These are phyloP conservation scores for Ceyx margarethae DNA, from an alignment of 2,113 vertebrate genomes.

Conservation along the genomic window DNA sequence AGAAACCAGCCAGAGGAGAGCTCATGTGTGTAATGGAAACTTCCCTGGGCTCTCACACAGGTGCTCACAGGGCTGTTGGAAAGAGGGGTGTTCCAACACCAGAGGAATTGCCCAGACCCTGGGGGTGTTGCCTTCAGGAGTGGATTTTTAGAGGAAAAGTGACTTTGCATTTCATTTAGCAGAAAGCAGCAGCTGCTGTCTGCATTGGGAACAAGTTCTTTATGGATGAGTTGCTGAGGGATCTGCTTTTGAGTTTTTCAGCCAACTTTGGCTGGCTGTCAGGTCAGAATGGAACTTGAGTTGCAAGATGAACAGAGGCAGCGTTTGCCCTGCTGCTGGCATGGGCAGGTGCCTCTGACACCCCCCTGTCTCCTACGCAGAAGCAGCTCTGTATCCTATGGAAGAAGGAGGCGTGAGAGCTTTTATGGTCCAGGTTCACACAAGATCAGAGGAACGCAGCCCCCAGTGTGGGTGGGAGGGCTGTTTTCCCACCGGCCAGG, in stretches of 20 bases:
- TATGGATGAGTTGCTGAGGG: not conserved
- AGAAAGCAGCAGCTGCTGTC: not conserved
- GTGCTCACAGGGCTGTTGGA: not conserved
- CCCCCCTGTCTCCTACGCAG: not conserved
- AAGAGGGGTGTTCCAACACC: accelerated
- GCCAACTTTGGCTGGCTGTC: not conserved
- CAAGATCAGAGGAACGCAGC: not conserved
- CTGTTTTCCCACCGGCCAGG: not conserved
- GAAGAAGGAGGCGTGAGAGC: not conserved
- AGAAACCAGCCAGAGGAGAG: not conserved
- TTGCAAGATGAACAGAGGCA: not conserved
- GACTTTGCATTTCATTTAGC: not conserved
- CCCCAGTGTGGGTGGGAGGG: not conserved
- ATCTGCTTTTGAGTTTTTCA: not conserved
- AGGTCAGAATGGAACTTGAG: accelerated
- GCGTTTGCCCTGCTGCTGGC: not conserved
- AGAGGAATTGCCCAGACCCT: not conserved
- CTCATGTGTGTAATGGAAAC: not conserved
- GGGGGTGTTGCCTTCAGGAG: not conserved
- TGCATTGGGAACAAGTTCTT: not conserved
- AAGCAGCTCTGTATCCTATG: not conserved
- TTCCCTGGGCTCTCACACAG: accelerated
- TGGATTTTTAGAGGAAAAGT: not conserved
- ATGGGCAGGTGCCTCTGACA: not conserved
- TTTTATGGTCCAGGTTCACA: not conserved